Evolutionary conservation across 1,140 invertebrate species (phyloP).

Genomic region (Drosophila busckii): DNA sequence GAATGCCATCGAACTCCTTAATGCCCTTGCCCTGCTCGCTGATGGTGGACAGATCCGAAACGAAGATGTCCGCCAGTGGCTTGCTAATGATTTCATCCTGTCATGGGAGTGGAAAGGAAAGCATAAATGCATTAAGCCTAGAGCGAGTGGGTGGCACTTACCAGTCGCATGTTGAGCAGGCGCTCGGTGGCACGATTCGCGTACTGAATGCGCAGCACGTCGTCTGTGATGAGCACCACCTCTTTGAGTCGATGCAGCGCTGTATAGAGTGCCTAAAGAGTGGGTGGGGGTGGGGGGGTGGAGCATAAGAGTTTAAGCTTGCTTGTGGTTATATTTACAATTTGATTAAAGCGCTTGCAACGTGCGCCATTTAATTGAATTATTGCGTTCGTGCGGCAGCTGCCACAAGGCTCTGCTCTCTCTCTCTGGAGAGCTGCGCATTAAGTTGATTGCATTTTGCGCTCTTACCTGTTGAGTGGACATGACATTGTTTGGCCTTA

Average conservation of each 20-base stretch:
- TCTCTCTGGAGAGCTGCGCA: background rate
- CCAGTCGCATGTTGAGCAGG: conserved; percentile 77
- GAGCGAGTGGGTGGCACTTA: conserved; percentile 27
- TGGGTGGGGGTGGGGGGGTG: background rate
- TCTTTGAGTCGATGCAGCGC: conserved; percentile 91
- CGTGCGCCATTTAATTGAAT: conserved; percentile 84
- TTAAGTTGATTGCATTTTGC: conserved; percentile 35
- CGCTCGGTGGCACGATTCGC: conserved; percentile 74
- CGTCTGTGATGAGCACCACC: conserved; percentile 92
- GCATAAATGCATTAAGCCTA: conserved; percentile 51
- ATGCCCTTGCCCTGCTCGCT: conserved; percentile 84
- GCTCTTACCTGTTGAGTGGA: conserved; percentile 78
- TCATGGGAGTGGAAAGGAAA: conserved; percentile 77
- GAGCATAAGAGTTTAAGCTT: background rate
- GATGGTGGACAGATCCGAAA: conserved; percentile 82
- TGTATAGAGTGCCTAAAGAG: conserved; percentile 85
- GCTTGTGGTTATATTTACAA: conserved; percentile 44
- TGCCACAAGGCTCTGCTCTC: background rate
- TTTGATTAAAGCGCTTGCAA: conserved; percentile 57
- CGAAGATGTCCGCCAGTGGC: conserved; percentile 82
- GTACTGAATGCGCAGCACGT: conserved; percentile 88
- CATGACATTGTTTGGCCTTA: conserved; percentile 81
- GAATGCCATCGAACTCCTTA: conserved; percentile 91
- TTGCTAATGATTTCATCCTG: conserved; percentile 88
- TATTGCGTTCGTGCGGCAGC: conserved; percentile 76